A percentile compares a stretch with the other conserved stretches of the same genome.
Evolutionary conservation across 1,140 invertebrate species (phyloP).

Genomic region (Drosophila azteca): DNA sequence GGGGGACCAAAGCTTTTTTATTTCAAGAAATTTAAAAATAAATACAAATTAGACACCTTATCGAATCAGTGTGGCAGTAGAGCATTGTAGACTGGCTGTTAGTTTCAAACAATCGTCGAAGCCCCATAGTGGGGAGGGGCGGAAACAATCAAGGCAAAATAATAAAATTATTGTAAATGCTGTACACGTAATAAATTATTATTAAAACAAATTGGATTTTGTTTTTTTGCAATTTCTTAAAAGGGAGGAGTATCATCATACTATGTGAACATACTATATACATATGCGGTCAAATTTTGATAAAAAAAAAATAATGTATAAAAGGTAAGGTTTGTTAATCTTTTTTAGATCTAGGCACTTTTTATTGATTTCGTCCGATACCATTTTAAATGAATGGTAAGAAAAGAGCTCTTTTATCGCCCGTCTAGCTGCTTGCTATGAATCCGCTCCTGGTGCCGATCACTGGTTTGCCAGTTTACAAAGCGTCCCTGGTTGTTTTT

Average conservation of each 20-base stretch:
- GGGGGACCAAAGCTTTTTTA: conserved; percentile 24
- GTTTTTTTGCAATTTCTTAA: not conserved
- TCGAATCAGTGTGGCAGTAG: conserved; percentile 1
- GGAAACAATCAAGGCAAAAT: conserved; percentile 14
- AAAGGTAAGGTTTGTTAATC: no score
- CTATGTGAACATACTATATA: not conserved
- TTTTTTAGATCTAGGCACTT: no score
- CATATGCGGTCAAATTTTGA: no score
- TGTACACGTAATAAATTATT: conserved; percentile 36
- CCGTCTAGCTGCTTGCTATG: not conserved
- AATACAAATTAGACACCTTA: conserved; percentile 7
- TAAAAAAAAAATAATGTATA: no score
- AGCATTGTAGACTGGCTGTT: conserved; percentile 22
- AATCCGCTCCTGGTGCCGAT: conserved; percentile 35
- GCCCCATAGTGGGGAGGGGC: conserved; percentile 6
- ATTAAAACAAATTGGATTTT: conserved; percentile 2
- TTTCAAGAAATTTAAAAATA: conserved; percentile 11
- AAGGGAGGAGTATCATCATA: no score
- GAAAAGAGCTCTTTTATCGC: not conserved
- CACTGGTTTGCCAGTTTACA: conserved; percentile 41
- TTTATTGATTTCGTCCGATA: no score
- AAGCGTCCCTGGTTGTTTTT: conserved; percentile 43
- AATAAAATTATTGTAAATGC: conserved; percentile 14
- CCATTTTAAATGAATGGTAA: not conserved
- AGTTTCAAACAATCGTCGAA: conserved; percentile 34